Conservation (phyloP, 2,113 vertebrate genomes). For the Nestor notabilis region DNA sequence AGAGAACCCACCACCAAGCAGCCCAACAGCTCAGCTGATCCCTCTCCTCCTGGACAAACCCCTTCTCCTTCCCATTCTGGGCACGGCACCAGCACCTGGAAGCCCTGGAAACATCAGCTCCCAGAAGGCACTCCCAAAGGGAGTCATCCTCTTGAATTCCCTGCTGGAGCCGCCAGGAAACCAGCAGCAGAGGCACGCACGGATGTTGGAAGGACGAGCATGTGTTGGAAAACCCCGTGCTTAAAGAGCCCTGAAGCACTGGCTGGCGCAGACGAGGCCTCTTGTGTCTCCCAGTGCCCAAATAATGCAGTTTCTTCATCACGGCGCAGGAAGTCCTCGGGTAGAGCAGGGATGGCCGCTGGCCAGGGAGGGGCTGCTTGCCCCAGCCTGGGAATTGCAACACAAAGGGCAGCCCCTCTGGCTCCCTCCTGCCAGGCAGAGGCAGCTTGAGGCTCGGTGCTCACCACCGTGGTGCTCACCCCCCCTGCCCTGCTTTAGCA, state of each 20-base stretch:
- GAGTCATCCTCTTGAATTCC: background rate
- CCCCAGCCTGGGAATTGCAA: background rate
- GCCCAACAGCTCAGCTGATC: background rate
- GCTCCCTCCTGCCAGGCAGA: background rate
- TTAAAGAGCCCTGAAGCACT: conserved; percentile 13
- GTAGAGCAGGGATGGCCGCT: background rate
- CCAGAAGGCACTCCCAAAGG: background rate
- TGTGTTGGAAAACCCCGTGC: conserved; percentile 16
- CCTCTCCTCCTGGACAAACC: background rate
- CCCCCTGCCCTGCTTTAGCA: background rate
- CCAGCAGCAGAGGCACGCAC: background rate
- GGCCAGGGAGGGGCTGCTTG: background rate
- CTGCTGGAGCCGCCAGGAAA: background rate
- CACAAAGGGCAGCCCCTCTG: conserved; percentile 11
- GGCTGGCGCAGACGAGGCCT: background rate
- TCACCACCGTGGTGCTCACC: background rate
- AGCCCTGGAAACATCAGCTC: background rate
- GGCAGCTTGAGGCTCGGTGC: background rate
- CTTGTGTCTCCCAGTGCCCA: background rate
- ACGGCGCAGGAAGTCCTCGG: background rate
- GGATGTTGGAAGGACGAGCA: background rate
- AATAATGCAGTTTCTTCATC: background rate
- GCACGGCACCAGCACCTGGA: rapidly evolving
- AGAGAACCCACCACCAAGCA: background rate
- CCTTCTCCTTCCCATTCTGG: background rate